These are phyloP conservation scores for Notiomystis cincta DNA, from an alignment of 2,113 vertebrate genomes.

Conservation along the genomic window DNA sequence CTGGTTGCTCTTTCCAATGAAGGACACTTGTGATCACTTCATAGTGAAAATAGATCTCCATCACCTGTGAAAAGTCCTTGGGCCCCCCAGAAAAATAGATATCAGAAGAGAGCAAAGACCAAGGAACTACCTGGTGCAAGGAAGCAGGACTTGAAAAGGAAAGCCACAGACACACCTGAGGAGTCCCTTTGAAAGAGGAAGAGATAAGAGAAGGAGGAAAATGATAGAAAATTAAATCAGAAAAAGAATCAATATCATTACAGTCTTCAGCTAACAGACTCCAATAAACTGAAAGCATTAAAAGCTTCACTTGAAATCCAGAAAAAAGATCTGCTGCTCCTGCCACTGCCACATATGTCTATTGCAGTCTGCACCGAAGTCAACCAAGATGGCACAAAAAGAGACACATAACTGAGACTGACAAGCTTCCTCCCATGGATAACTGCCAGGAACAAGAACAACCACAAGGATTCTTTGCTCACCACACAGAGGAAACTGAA, in stretches of 20 bases:
- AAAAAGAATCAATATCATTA: slow-evolving; percentile 53
- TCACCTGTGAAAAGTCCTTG: neutral
- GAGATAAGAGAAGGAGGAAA: slow-evolving; percentile 53
- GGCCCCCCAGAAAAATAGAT: neutral
- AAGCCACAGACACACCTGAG: neutral
- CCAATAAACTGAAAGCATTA: slow-evolving; percentile 50
- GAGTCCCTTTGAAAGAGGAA: neutral
- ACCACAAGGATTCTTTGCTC: slow-evolving; percentile 28
- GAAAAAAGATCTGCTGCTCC: slow-evolving; percentile 55
- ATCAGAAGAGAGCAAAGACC: neutral
- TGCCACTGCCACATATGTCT: neutral
- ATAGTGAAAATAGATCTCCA: neutral
- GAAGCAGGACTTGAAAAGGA: neutral
- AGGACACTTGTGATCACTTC: neutral
- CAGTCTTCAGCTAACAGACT: slow-evolving; percentile 26
- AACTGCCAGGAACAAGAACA: slow-evolving; percentile 54
- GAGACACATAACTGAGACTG: slow-evolving; percentile 26
- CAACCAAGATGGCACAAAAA: slow-evolving; percentile 64
- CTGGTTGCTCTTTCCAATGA: neutral
- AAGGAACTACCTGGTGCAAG: neutral
- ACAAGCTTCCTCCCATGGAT: slow-evolving; percentile 16
- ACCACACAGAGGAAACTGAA: slow-evolving; percentile 73
- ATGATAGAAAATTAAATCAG: slow-evolving; percentile 70
- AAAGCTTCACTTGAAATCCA: slow-evolving; percentile 61
- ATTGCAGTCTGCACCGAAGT: slow-evolving; percentile 39